phyloP scores from a whole-genome alignment of 2,888 invertebrate genomes.

The Rhodophaea formosa region DNA sequence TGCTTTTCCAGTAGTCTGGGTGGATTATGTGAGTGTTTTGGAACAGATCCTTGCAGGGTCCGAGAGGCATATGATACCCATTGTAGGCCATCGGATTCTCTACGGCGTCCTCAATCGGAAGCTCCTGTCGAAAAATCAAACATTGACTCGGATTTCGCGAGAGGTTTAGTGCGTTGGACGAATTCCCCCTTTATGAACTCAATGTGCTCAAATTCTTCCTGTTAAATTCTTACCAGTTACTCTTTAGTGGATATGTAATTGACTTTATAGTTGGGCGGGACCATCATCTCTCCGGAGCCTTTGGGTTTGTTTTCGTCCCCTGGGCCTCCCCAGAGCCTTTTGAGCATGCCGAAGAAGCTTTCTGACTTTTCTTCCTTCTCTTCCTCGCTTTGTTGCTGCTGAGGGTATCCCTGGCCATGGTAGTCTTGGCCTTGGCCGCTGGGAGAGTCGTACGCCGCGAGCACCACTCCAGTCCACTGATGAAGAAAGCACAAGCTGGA shows the following conservation, averaged over 20 bases:
- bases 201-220: conserved; percentile 13
- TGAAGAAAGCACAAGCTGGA: conserved; percentile 77
- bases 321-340: conserved; percentile 48
- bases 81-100: conserved; percentile 39
- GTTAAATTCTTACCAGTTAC: conserved; percentile 20
- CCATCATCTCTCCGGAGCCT: conserved; percentile 39
- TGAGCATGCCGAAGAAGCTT: conserved; percentile 53
- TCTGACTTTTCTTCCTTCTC: conserved; percentile 37
- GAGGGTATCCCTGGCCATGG: conserved; percentile 23
- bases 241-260: conserved; percentile 28
- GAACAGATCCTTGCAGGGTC: conserved; percentile 50
- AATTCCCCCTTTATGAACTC: conserved; percentile 35
- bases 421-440: conserved; percentile 22
- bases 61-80: conserved; percentile 31
- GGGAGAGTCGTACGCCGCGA: conserved; percentile 29
- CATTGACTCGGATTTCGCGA: conserved; percentile 28
- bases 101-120: conserved; percentile 42
- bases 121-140: conserved; percentile 66
- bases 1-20: conserved; percentile 63
- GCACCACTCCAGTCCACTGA: conserved; percentile 62
- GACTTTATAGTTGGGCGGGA: conserved; percentile 22
- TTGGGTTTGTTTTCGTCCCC: conserved; percentile 33
- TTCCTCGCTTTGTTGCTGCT: conserved; percentile 24
- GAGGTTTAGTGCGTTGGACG: conserved; percentile 69
- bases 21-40: conserved; percentile 57